A percentile compares a stretch with the other conserved stretches of the same genome.
These are phyloP conservation scores for Ctenoplectra terminalis DNA, from an alignment of 1,140 invertebrate species.

Conservation along the genomic window DNA sequence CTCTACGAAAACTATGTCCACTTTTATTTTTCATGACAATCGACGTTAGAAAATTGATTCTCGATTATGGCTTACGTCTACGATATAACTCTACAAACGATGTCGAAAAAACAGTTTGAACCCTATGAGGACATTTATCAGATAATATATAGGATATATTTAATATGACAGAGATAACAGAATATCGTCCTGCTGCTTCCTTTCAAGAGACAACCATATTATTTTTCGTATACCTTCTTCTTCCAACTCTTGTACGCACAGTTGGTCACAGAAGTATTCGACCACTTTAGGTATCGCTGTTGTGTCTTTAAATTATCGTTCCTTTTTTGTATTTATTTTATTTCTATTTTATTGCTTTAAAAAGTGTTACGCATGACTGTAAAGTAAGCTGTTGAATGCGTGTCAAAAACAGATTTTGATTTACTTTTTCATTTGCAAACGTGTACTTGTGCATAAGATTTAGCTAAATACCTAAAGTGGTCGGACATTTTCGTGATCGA, in stretches of 20 bases:
- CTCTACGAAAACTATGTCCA: neutral
- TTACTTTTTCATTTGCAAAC: too few relatives aligned
- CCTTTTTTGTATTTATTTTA: too few relatives aligned
- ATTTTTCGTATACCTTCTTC: conserved; percentile 8
- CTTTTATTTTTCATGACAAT: neutral
- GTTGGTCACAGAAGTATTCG: too few relatives aligned
- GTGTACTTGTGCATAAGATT: too few relatives aligned
- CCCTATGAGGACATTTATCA: neutral
- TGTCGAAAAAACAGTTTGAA: neutral
- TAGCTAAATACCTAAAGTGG: too few relatives aligned
- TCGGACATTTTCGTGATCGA: too few relatives aligned
- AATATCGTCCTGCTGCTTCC: neutral
- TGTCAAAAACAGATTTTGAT: too few relatives aligned
- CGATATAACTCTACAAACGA: conserved; percentile 8
- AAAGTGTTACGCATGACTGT: too few relatives aligned
- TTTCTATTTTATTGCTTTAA: too few relatives aligned
- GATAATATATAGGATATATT: neutral
- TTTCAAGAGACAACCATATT: neutral
- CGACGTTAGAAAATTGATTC: conserved; percentile 36
- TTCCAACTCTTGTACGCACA: neutral
- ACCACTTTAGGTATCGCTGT: too few relatives aligned
- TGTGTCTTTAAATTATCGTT: too few relatives aligned
- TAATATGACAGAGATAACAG: neutral
- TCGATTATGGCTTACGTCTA: conserved; percentile 3
- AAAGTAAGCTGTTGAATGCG: too few relatives aligned